Evolutionary conservation across 2,113 vertebrate species (phyloP).

Genomic region (Deroptyus accipitrinus): DNA sequence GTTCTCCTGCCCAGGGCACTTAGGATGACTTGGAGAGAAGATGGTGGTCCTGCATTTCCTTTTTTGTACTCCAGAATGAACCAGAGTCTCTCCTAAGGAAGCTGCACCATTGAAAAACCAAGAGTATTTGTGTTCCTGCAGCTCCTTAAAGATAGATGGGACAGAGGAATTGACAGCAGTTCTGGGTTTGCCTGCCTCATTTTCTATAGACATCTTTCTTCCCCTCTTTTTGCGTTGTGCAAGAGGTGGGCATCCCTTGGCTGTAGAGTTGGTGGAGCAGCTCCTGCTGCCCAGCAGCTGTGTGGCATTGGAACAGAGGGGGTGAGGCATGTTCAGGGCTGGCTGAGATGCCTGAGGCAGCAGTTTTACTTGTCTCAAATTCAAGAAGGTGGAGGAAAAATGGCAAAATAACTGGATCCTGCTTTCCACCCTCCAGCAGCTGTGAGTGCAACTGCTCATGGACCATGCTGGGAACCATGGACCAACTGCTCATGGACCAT

Average conservation of each 20-base stretch:
- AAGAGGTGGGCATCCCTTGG: background rate
- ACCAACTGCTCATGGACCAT: background rate
- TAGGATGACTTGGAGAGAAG: background rate
- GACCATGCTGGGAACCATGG: rapidly evolving
- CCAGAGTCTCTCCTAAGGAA: background rate
- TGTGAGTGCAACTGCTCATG: background rate
- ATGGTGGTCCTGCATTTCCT: background rate
- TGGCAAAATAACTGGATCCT: rapidly evolving
- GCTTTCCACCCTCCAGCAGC: background rate
- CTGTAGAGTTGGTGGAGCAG: background rate
- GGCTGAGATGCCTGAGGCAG: background rate
- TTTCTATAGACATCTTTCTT: background rate
- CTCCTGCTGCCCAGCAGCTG: background rate
- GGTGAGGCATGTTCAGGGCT: rapidly evolving
- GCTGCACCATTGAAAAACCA: background rate
- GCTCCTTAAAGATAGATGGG: background rate
- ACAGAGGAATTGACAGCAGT: background rate
- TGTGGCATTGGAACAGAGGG: rapidly evolving
- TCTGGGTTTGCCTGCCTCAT: background rate
- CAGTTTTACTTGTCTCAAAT: background rate
- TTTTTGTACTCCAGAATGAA: background rate
- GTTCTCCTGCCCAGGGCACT: background rate
- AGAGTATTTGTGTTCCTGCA: background rate
- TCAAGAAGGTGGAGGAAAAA: background rate
- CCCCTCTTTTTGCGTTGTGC: background rate